phyloP scores from a whole-genome alignment of 2,888 invertebrate genomes.

The Drosophila nr. medialis region DNA sequence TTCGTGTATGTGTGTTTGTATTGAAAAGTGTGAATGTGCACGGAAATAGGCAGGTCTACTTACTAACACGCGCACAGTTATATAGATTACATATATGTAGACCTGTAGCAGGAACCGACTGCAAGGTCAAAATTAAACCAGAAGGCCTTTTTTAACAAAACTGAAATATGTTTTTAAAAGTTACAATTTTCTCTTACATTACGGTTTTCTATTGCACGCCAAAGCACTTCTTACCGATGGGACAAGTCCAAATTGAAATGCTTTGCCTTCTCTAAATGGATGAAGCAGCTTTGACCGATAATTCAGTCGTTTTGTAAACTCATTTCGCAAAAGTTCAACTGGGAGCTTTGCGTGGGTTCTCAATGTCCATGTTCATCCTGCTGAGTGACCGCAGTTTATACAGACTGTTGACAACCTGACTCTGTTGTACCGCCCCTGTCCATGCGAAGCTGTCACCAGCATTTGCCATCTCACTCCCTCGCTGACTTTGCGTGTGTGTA shows the following conservation, averaged over 20 bases:
- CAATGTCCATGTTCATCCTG: slow-evolving; percentile 41
- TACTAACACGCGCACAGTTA: slow-evolving; percentile 40
- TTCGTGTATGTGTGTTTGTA: slow-evolving; percentile 21
- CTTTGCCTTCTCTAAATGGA: neutral
- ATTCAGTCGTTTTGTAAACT: neutral
- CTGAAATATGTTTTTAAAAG: neutral
- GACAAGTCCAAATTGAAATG: neutral
- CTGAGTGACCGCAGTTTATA: slow-evolving; percentile 72
- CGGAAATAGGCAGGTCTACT: slow-evolving; percentile 55
- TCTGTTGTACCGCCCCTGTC: slow-evolving; percentile 31
- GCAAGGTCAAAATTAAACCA: neutral
- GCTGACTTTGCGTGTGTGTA: slow-evolving; percentile 74
- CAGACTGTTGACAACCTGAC: slow-evolving; percentile 60
- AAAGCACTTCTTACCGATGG: neutral
- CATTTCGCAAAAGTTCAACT: slow-evolving; percentile 16
- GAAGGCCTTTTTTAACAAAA: neutral
- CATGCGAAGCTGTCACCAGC: slow-evolving; percentile 66
- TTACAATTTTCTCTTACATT: neutral
- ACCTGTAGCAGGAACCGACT: slow-evolving; percentile 27
- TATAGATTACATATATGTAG: slow-evolving; percentile 7
- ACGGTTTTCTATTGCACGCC: neutral
- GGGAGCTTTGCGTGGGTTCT: slow-evolving; percentile 20
- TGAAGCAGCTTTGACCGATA: neutral
- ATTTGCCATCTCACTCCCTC: slow-evolving; percentile 18
- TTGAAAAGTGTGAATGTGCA: slow-evolving; percentile 65